Evolutionary conservation across 2,113 vertebrate species (phyloP), one percentile per base, ranked within the genome.

Genomic region (Leptobrachium ailaonicum): DNA sequence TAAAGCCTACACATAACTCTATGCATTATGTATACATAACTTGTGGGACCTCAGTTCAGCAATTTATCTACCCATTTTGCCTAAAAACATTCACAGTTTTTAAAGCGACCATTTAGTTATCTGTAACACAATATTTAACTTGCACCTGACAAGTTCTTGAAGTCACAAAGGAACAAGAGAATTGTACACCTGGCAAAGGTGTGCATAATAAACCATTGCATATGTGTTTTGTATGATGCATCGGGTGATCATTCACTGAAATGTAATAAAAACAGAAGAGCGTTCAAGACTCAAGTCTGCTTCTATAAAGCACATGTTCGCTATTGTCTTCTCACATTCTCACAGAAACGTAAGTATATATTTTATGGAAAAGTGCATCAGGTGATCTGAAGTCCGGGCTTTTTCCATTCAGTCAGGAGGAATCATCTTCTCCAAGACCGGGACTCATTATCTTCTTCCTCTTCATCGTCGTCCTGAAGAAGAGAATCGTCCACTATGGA

Each of bases 381-480:
- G 91, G 78, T 92, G 90, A 93, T 89, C 91, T 91, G 92, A 93
- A 94, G 90, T 88, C 88, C 4, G 88, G 89, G 89, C 83, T 86
- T 81, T 82, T 85, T 83, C 45, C 83, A 87, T 82, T 86, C 83
- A 88, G 87, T 45, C 83, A 87, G 92, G 40, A 67, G 0, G 43
- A 62, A 92, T 98, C 95, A 99, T 99, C 98, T 98, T 87, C 98
- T 94, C 96, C 97, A 99, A 1, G 96, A 92, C 82, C 96, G 96
- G 82, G 97, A 93, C 88, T 99, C 96, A 63, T 97, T 97, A 86
- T 98, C 96, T 0, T 99, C 98, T 42, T 98, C 97, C 81, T 98
- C 97, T 87, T 99, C 98, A 71, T 99, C 98, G 45, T 99, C 98
- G 14, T 99, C 96, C 90, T 97, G 96, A 88, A 98, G 94, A 87